Conservation (phyloP, 1,140 invertebrate species). For the Zaprionus ghesquierei region DNA sequence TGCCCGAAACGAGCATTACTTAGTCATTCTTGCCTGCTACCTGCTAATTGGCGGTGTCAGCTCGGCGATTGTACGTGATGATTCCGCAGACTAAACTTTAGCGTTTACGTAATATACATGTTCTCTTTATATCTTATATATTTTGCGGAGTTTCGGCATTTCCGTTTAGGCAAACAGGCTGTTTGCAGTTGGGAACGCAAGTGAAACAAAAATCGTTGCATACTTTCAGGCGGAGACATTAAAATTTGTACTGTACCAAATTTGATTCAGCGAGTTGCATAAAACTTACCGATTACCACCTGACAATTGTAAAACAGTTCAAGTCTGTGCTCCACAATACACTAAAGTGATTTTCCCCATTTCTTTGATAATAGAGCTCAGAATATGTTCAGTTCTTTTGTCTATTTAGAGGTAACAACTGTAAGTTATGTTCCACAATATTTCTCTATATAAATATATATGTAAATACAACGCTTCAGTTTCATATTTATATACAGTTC, state of each 20-base stretch:
- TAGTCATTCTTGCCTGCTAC: slow-evolving; percentile 48
- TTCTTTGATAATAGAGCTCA: not conserved
- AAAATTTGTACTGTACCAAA: too few species aligned
- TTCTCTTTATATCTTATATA: not conserved
- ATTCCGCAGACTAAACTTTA: slow-evolving; percentile 18
- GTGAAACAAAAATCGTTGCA: not conserved
- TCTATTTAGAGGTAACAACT: not conserved
- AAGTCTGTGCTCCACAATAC: too few species aligned
- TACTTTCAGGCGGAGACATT: slow-evolving; percentile 3
- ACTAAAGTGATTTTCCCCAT: too few species aligned
- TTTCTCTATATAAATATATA: not conserved
- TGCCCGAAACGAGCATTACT: slow-evolving; percentile 29
- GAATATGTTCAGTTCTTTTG: not conserved
- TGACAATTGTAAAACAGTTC: too few species aligned
- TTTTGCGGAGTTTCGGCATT: not conserved
- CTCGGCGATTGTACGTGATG: slow-evolving; percentile 63
- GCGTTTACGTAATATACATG: not conserved
- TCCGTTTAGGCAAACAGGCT: not conserved
- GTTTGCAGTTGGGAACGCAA: not conserved
- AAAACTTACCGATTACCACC: too few species aligned
- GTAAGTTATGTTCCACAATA: not conserved
- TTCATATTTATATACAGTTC: slow-evolving; percentile 61
- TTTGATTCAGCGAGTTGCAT: too few species aligned
- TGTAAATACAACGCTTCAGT: slow-evolving; percentile 32
- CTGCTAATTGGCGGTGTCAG: slow-evolving; percentile 65